Evolutionary conservation across 2,113 vertebrate species (phyloP).

Genomic region (Ailurus styani): DNA sequence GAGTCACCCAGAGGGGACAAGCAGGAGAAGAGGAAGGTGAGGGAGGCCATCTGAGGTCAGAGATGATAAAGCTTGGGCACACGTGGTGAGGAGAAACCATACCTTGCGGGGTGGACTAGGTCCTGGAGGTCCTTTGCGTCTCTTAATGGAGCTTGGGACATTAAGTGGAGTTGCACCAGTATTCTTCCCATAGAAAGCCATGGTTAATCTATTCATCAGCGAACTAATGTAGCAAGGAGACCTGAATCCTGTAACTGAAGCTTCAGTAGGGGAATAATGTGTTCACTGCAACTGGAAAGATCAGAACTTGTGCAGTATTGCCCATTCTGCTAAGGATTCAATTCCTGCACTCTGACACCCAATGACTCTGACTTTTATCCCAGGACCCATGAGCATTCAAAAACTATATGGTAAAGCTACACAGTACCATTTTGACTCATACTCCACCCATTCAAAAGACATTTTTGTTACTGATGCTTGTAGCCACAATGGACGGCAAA

Average conservation of each 20-base stretch:
- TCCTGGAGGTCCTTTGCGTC: neutral
- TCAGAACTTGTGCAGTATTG: neutral
- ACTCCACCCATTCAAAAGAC: neutral
- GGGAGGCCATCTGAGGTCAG: neutral
- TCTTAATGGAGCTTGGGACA: neutral
- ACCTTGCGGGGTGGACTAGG: neutral
- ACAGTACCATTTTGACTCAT: neutral
- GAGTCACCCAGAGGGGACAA: neutral
- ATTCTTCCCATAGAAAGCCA: neutral
- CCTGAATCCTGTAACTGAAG: neutral
- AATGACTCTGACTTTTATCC: neutral
- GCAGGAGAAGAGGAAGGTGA: neutral
- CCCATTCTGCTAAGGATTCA: neutral
- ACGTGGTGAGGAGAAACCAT: neutral
- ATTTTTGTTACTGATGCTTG: constrained; percentile 8
- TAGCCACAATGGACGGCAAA: neutral
- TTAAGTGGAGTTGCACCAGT: neutral
- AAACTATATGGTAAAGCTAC: neutral
- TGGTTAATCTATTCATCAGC: neutral
- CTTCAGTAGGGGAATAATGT: neutral
- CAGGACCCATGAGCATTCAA: neutral
- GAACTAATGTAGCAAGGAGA: neutral
- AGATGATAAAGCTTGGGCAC: neutral
- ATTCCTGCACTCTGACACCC: neutral
- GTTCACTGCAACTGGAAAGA: neutral